phyloP scores from a whole-genome alignment of 1,140 invertebrate species.

The Babylonia areolata region DNA sequence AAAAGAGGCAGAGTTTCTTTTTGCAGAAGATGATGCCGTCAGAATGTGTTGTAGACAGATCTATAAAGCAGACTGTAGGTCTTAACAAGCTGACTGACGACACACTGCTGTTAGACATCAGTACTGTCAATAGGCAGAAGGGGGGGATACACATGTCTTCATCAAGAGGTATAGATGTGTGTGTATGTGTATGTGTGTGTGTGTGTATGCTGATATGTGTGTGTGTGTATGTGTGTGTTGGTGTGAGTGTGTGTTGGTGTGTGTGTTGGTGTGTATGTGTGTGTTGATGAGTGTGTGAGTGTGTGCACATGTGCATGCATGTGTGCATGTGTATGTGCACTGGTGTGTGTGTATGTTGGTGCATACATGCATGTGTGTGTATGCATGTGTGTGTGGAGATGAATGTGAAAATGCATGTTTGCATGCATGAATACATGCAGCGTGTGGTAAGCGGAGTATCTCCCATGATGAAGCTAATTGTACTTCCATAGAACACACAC shows the following conservation, averaged over 20 bases:
- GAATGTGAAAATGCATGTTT: background rate
- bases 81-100: too few relatives aligned
- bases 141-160: too few relatives aligned
- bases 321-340: background rate
- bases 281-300: background rate
- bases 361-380: background rate
- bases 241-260: conserved; percentile 7
- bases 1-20: too few relatives aligned
- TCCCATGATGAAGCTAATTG: too few relatives aligned
- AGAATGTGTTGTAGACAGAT: too few relatives aligned
- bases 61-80: too few relatives aligned
- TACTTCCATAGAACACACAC: too few relatives aligned
- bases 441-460: too few relatives aligned
- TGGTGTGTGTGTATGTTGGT: background rate
- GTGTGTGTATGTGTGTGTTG: background rate
- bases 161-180: background rate
- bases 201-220: background rate
- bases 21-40: too few relatives aligned
- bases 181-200: background rate
- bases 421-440: background rate
- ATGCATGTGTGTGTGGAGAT: background rate
- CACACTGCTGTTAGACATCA: too few relatives aligned
- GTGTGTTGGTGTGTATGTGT: conserved; percentile 4
- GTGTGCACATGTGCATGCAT: background rate
- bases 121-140: too few relatives aligned